These are phyloP conservation scores for Phrynocephalus forsythii DNA, from an alignment of 2,797 vertebrate species.

Conservation along the genomic window DNA sequence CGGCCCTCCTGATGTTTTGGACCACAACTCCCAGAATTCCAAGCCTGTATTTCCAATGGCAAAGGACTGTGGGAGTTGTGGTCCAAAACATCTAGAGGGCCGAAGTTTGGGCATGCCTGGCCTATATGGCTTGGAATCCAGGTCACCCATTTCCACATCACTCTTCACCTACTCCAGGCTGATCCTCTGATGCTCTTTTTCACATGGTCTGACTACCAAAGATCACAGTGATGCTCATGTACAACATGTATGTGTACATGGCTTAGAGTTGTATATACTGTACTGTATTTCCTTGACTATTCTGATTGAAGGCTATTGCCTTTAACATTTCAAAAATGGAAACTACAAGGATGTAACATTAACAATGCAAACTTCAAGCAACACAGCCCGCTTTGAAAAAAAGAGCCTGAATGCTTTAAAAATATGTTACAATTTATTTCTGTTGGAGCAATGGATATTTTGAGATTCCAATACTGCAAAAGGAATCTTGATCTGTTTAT, in stretches of 20 bases:
- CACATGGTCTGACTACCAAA: neutral
- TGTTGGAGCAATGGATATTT: slow-evolving; percentile 4
- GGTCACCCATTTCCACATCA: neutral
- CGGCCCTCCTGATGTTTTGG: no score
- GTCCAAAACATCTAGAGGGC: no score
- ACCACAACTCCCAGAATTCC: no score
- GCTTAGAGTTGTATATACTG: neutral
- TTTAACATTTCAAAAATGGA: neutral
- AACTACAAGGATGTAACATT: neutral
- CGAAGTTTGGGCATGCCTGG: no score
- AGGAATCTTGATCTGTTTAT: neutral
- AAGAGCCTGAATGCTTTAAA: neutral
- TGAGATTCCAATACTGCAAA: neutral
- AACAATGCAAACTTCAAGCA: neutral
- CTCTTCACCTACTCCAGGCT: neutral
- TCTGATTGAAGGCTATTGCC: neutral
- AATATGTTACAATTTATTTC: neutral
- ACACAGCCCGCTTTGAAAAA: neutral
- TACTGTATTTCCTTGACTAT: neutral
- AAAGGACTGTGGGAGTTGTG: no score
- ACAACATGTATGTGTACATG: neutral
- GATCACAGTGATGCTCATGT: neutral
- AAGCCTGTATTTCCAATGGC: no score
- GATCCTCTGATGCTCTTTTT: neutral
- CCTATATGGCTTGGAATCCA: neutral